Percentiles rank a stretch among this genome's conserved stretches.
Conservation (phyloP, 2,888 invertebrate species). For the Neoascia interrupta region DNA sequence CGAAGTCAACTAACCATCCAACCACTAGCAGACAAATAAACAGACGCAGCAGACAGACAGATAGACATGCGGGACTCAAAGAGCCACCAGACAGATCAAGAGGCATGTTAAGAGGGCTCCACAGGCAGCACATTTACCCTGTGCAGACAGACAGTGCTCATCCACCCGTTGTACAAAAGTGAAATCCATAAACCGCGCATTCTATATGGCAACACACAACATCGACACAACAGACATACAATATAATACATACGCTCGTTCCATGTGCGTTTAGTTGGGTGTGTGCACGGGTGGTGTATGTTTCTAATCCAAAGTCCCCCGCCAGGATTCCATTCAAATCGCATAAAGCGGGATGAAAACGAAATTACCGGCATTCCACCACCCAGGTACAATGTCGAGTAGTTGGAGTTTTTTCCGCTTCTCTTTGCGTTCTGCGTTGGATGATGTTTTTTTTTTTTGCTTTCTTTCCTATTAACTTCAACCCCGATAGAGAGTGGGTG, state of each 20-base stretch:
- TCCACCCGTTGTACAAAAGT: slow-evolving; percentile 62
- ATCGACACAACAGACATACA: slow-evolving; percentile 7
- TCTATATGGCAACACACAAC: slow-evolving; percentile 33
- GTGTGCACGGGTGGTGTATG: slow-evolving; percentile 28
- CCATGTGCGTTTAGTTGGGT: neutral
- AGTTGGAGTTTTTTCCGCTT: slow-evolving; percentile 4
- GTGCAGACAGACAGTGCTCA: slow-evolving; percentile 55
- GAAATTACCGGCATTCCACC: slow-evolving; percentile 63
- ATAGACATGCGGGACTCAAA: slow-evolving; percentile 44
- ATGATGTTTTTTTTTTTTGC: slow-evolving; percentile 8
- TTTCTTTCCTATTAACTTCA: slow-evolving; percentile 27
- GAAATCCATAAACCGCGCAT: slow-evolving; percentile 65
- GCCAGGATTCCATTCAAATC: slow-evolving; percentile 58
- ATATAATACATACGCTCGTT: neutral
- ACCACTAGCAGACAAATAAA: slow-evolving; percentile 41
- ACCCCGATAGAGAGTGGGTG: slow-evolving; percentile 6
- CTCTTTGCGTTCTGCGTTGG: slow-evolving; percentile 12
- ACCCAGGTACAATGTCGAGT: slow-evolving; percentile 55
- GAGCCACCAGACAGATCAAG: slow-evolving; percentile 64
- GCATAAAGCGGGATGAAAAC: slow-evolving; percentile 58
- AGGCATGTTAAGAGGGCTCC: slow-evolving; percentile 53
- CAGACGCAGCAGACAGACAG: slow-evolving; percentile 22
- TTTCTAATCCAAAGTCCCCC: slow-evolving; percentile 59
- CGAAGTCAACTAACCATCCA: slow-evolving; percentile 61
- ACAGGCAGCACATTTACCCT: slow-evolving; percentile 14